These are phyloP conservation scores for Trissolcus brochymenae DNA, from an alignment of 2,888 invertebrate genomes.

Conservation along the genomic window DNA sequence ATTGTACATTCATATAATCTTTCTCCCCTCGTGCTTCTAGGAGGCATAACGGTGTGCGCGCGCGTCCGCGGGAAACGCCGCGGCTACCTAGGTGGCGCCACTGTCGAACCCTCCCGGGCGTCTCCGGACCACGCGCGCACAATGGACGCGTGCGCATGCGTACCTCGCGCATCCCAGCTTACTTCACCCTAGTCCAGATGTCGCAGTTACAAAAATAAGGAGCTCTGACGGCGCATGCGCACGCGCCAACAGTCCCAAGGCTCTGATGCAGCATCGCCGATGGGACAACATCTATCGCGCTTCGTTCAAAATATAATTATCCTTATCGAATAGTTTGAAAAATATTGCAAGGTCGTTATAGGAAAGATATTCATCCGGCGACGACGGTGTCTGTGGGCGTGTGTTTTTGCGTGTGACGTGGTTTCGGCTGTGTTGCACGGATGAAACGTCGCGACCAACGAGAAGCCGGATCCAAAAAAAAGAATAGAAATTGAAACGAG, in stretches of 20 bases:
- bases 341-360: constrained; percentile 52
- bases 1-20: constrained; percentile 45
- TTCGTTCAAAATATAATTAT: constrained; percentile 48
- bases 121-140: constrained; percentile 31
- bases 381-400: constrained; percentile 11
- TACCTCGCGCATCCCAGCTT: constrained; percentile 13
- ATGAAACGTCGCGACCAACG: constrained; percentile 39
- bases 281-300: constrained; percentile 43
- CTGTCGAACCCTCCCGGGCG: constrained; percentile 17
- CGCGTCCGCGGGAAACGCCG: constrained; percentile 10
- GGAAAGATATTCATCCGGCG: constrained; percentile 45
- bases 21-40: constrained; percentile 38
- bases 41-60: constrained; percentile 46
- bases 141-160: constrained; percentile 28
- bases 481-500: constrained; percentile 25
- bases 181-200: constrained; percentile 41
- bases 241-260: constrained; percentile 45
- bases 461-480: constrained; percentile 12
- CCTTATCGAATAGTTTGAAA: constrained; percentile 52
- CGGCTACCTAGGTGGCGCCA: constrained; percentile 1
- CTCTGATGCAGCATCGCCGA: constrained; percentile 31
- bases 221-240: constrained; percentile 37
- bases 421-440: constrained; percentile 1
- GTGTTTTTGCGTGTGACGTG: constrained; percentile 15
- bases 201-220: constrained; percentile 48